A percentile compares a stretch with the other conserved stretches of the same genome.
Evolutionary conservation across 37 sponge, comb jelly and placozoan genomes (phyloP).

Genomic region (Crambe crambe): DNA sequence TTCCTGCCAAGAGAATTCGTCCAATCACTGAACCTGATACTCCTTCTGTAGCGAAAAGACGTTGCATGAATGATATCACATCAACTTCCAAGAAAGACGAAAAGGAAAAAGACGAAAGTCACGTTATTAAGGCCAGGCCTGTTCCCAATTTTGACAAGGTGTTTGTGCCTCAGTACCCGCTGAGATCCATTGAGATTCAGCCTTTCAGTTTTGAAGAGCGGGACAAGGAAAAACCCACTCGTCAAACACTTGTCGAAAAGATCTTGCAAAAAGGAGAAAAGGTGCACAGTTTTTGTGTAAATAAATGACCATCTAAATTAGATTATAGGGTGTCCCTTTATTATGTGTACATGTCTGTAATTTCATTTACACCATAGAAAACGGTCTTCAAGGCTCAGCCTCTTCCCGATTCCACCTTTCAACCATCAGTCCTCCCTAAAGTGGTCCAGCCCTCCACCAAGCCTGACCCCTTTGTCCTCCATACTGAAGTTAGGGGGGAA

Average conservation of each 20-base stretch:
- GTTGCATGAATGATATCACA: not conserved
- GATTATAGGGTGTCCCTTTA: not conserved
- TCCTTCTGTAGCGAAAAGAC: slow-evolving; percentile 50
- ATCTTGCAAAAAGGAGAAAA: slow-evolving; percentile 8
- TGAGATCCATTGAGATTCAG: slow-evolving; percentile 30
- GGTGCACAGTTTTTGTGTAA: not conserved
- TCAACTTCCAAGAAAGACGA: not conserved
- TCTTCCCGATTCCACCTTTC: slow-evolving; percentile 18
- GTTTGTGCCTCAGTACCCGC: slow-evolving; percentile 46
- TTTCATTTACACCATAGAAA: slow-evolving; percentile 32
- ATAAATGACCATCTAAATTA: not conserved
- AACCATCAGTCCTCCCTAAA: slow-evolving; percentile 16
- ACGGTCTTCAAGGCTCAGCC: slow-evolving; percentile 56
- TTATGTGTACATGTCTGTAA: not conserved
- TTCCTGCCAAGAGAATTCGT: slow-evolving; percentile 46
- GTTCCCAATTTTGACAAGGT: slow-evolving; percentile 36
- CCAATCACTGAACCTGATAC: slow-evolving; percentile 51
- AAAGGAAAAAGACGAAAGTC: slow-evolving; percentile 11
- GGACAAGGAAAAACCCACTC: slow-evolving; percentile 49
- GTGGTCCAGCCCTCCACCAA: slow-evolving; percentile 8
- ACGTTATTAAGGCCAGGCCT: slow-evolving; percentile 40
- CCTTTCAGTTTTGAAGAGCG: slow-evolving; percentile 74
- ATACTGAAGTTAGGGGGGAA: slow-evolving; percentile 56
- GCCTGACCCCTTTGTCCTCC: slow-evolving; percentile 57
- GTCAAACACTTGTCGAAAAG: slow-evolving; percentile 35